Base-by-base conservation (phyloP, 2,888 invertebrate genomes). In the Euplexia lucipara region DNA sequence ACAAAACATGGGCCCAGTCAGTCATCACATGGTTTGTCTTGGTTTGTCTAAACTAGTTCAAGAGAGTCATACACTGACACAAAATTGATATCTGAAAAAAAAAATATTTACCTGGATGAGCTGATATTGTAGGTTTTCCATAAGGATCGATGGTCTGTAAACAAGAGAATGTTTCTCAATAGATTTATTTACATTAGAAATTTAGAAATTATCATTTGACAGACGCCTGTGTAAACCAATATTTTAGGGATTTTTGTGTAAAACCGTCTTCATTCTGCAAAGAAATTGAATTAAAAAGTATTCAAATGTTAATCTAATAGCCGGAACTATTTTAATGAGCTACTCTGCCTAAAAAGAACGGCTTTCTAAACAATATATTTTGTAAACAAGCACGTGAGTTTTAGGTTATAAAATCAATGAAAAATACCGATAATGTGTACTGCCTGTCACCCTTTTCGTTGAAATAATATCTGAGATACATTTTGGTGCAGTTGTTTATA, bases 51-150 rank as follows among this genome's bases (percentile, higher is more conserved):
- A n/a, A n/a, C n/a, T n/a, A n/a, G n/a, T n/a, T n/a, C n/a, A n/a
- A n/a, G n/a, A n/a, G n/a, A n/a, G n/a, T n/a, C n/a, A n/a, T n/a
- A n/a, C n/a, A n/a, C n/a, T n/a, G n/a, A n/a, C n/a, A n/a, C n/a
- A n/a, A n/a, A n/a, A n/a, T n/a, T n/a, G n/a, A n/a, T n/a, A n/a
- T n/a, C n/a, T n/a, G n/a, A n/a, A n/a, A n/a, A n/a, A n/a, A n/a
- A n/a, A n/a, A 22, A 32, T 42, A 58, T 53, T 81, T 86, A 97
- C 97, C 97, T 86, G 98, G 99, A 96, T 99, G 99, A 5, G 99
- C 99, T 0, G 98, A 98, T 58, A 97, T 86, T 0, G 99, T 99
- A 1, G 98, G 98, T 62, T 96, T 96, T 39, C 98, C 98, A 82
- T 94, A 89, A 0, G 97, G 98, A 85, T 97, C 97, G 42, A 96